Conservation (phyloP, 2,888 invertebrate species). For the Thymelicus acteon region DNA sequence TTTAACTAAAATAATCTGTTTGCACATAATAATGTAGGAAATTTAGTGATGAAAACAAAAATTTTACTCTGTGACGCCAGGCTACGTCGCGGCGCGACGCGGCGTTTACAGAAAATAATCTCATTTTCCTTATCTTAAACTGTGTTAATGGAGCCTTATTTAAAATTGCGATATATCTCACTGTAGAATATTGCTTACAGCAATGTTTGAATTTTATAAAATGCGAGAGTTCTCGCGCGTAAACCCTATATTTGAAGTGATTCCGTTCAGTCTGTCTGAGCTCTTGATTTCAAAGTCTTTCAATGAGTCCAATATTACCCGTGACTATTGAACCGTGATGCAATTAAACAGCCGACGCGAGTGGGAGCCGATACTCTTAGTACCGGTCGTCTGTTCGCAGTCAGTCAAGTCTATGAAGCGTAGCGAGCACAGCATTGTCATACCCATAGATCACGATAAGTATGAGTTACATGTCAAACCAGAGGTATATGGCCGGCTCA, state of each 20-base stretch:
- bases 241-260: background rate
- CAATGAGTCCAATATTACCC: background rate
- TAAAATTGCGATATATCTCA: slow-evolving; percentile 28
- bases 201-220: background rate
- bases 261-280: background rate
- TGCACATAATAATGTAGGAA: slow-evolving; percentile 44
- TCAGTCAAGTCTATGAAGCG: slow-evolving; percentile 57
- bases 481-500: slow-evolving; percentile 62
- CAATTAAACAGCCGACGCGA: slow-evolving; percentile 25
- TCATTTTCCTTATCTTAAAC: slow-evolving; percentile 23
- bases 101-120: slow-evolving; percentile 8
- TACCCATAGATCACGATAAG: slow-evolving; percentile 69
- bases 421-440: slow-evolving; percentile 57
- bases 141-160: slow-evolving; percentile 36
- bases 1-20: slow-evolving; percentile 46
- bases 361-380: slow-evolving; percentile 21
- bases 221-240: background rate
- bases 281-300: slow-evolving; percentile 3
- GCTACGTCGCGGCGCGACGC: slow-evolving; percentile 12
- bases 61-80: slow-evolving; percentile 41
- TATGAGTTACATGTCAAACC: slow-evolving; percentile 69
- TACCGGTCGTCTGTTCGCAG: slow-evolving; percentile 57
- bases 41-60: slow-evolving; percentile 47
- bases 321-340: slow-evolving; percentile 17
- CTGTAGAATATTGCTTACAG: background rate